A percentile compares a stretch with the other conserved stretches of the same genome.
Evolutionary conservation across 2,113 vertebrate genomes (phyloP).

Genomic region (Cathartes aura): DNA sequence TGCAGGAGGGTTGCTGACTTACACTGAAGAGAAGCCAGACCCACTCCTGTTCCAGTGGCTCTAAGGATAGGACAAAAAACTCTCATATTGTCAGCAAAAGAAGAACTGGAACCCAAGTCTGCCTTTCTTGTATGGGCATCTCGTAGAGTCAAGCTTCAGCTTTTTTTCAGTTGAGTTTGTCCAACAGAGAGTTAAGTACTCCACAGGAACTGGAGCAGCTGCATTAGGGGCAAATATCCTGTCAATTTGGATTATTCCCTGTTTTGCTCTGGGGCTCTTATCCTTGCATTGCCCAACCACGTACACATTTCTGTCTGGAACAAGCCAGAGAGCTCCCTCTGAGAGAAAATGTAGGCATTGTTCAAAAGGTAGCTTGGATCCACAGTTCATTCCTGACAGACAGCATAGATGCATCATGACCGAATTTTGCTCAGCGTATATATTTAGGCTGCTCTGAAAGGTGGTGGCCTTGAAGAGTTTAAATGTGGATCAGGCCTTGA

Average conservation of each 20-base stretch:
- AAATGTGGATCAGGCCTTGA: background rate
- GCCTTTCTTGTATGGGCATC: background rate
- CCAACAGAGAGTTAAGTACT: background rate
- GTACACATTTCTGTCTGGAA: background rate
- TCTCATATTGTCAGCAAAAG: background rate
- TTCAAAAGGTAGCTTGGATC: background rate
- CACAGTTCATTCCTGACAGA: background rate
- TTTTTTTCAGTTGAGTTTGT: background rate
- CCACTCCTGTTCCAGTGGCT: background rate
- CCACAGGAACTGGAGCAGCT: background rate
- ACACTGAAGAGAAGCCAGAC: background rate
- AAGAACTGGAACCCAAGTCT: background rate
- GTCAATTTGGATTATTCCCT: background rate
- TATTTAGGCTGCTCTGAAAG: background rate
- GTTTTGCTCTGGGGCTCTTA: background rate
- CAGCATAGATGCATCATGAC: background rate
- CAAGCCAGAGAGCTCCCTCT: background rate
- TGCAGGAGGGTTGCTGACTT: background rate
- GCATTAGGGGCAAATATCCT: background rate
- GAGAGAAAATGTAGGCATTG: background rate
- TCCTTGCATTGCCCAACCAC: background rate
- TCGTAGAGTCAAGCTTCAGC: background rate
- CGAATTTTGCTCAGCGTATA: fast-evolving
- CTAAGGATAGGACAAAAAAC: background rate
- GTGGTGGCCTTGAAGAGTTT: background rate